phyloP scores from a whole-genome alignment of 2,797 vertebrate species.

The Sebastiscus tertius region DNA sequence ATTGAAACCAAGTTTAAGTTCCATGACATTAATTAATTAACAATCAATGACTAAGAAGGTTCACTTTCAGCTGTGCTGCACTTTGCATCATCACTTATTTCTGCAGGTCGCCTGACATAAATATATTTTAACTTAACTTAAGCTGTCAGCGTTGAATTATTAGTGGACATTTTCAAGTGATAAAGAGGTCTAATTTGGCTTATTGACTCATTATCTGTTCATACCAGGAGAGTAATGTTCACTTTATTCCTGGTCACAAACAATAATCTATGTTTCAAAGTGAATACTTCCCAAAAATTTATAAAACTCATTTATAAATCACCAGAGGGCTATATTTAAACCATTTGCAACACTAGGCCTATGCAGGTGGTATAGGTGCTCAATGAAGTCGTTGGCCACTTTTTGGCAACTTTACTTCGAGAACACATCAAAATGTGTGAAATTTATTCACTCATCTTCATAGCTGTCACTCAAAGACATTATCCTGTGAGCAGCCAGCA shows the following conservation, averaged over 20 bases:
- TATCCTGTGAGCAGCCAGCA: conserved; percentile 71
- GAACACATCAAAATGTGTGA: conserved; percentile 49
- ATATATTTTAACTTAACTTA: neutral
- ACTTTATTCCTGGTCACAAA: neutral
- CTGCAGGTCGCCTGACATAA: neutral
- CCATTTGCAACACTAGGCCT: neutral
- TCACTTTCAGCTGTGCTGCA: neutral
- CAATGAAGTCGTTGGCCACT: neutral
- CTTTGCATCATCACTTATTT: neutral
- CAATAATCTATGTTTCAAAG: conserved; percentile 20
- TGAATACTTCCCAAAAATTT: neutral
- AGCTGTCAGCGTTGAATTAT: neutral
- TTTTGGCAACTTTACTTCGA: conserved; percentile 25
- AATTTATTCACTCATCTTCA: conserved; percentile 60
- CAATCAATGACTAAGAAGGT: neutral
- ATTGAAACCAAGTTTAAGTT: neutral
- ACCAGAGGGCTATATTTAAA: conserved; percentile 16
- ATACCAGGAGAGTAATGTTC: neutral
- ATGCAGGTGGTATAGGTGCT: neutral
- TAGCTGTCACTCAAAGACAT: conserved; percentile 72
- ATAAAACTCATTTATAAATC: conserved; percentile 2
- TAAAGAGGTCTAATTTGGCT: conserved; percentile 3
- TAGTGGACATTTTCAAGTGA: neutral
- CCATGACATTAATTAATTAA: neutral
- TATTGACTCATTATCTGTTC: conserved; percentile 5